These are phyloP conservation scores for Drosophila pegasa DNA, from an alignment of 2,888 invertebrate species.

Conservation along the genomic window DNA sequence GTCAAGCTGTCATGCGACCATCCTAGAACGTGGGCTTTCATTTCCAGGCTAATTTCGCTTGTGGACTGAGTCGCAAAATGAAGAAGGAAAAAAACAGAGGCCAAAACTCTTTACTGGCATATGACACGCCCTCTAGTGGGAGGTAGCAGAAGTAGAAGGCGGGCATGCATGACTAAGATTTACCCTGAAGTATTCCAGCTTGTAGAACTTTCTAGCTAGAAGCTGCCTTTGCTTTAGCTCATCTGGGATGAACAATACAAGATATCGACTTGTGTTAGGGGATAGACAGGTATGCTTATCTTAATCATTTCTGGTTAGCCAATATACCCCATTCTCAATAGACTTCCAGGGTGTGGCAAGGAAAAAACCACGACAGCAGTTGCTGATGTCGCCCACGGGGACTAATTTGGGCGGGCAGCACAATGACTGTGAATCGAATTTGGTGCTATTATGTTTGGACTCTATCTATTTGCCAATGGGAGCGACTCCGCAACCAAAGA, in stretches of 20 bases:
- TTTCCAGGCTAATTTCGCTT: conserved; percentile 7
- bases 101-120: conserved; percentile 9
- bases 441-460: conserved; percentile 7
- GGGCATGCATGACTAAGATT: neutral
- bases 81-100: neutral
- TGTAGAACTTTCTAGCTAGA: neutral
- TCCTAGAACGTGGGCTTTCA: conserved; percentile 9
- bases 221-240: no score
- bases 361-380: conserved; percentile 7
- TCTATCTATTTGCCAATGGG: conserved; percentile 4
- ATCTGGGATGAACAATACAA: no score
- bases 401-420: conserved; percentile 5
- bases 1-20: conserved; percentile 51
- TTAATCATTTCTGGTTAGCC: no score
- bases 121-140: conserved; percentile 2
- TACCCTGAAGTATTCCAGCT: neutral
- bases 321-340: neutral
- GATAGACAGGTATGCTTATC: no score
- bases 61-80: neutral
- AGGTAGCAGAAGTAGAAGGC: neutral
- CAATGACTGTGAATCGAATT: neutral
- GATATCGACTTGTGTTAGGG: no score
- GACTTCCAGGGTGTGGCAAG: neutral
- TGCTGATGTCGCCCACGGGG: conserved; percentile 1
- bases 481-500: neutral